Evolutionary conservation across 2,888 invertebrate genomes (phyloP), one percentile per base, ranked within the genome.

Genomic region (Microctonus brassicae): DNA sequence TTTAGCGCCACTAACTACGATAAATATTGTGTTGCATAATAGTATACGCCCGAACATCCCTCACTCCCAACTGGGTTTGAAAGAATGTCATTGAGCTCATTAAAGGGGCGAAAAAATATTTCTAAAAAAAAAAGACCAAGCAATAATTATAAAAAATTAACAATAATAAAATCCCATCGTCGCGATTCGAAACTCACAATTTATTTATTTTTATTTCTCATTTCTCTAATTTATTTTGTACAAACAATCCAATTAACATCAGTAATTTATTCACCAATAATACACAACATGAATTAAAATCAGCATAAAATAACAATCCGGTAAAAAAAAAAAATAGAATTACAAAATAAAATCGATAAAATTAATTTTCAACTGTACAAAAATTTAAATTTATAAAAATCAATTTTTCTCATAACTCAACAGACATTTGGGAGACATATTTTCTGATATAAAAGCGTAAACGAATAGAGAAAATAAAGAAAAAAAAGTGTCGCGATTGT

Each of bases 41-140:
- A 72, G 75, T 65, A 65, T 58, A 68, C 33, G 55, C 70, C 61
- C 66, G 13, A 61, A 61, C 52, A 79, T 80, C 83, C 86, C 84
- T 81, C 81, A 84, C 85, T 83, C 83, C 79, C 79, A 81, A 79
- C 84, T 86, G 85, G 84, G 83, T 83, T 85, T 83, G 80, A 55
- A 62, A 84, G 80, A 84, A 84, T 85, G 78, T 84, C 82, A 83
- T 81, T 81, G 81, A 84, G 81, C 83, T 85, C 86, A 86, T 86
- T 86, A 86, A 86, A 86, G 86, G 85, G 86, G 86, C 84, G 85
- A 81, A 82, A 76, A 80, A 29, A 24, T 13, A 61, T 33, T 34
- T 55, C 34, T 34, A 11, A 7, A 60, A 60, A 7, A 60, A 7
- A 1, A 13, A n/a, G n/a, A 55, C 6, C 26, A 66, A 68, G 17